Evolutionary conservation across 2,797 vertebrate genomes (phyloP), one percentile per base, ranked within the genome.

Genomic region (Hemitrygon akajei): DNA sequence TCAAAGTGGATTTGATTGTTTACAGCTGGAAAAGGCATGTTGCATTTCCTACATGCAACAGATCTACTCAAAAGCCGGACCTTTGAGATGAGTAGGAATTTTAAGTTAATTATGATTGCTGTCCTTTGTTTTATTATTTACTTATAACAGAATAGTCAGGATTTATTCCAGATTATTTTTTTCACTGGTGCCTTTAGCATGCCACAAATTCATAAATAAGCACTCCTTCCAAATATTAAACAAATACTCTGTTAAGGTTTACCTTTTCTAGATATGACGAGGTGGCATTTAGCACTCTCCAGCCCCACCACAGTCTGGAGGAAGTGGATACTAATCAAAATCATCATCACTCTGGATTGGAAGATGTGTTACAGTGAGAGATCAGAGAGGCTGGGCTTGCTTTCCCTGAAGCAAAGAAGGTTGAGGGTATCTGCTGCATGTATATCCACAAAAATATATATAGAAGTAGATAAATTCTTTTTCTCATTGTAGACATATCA

Each of bases 41-140:
- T 93, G 91, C 91, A 93, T 56, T 92, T 93, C 12, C 34, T 40
- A 93, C 9, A 56, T 75, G 71, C 71, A 76, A 93, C 71, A n/a
- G 47, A 73, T 56, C 76, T 93, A 93, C 91, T 93, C 91, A 93
- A 93, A 93, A 93, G 91, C 91, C 91, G 91, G 91, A 93, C 71
- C 91, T 93, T 93, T 93, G 91, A 94, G 18, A 37, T 0, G 25
- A 2, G 56, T 93, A 95, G 95, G 95, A 94, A 95, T 94, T 91
- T 94, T 96, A 96, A 96, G 96, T 96, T 96, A 96, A 95, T 95
- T 95, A 94, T 96, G 95, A 94, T 95, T 95, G 94, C 95, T 96
- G 94, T 95, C 95, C 95, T 60, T 75, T 79, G 71, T 75, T 94
- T 60, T 77, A 47, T 47, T 93, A 93, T 93, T 76, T 93, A 93